Base-by-base conservation (phyloP, 2,888 invertebrate genomes). In the Drosophila sordidula region DNA sequence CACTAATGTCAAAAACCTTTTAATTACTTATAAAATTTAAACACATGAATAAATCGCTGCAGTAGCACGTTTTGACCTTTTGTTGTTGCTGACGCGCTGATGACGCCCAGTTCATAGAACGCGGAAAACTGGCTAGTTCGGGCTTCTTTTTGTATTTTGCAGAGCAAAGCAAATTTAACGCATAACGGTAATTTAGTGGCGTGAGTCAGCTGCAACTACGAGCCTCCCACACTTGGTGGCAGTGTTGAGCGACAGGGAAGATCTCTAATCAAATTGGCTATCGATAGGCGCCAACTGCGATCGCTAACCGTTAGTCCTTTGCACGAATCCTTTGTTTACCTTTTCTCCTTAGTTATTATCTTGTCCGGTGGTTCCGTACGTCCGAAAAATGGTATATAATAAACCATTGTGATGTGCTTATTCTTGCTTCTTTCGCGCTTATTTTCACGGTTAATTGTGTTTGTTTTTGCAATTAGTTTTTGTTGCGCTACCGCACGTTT, bases 341-440 rank as follows among this genome's bases (percentile, higher is more conserved):
- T 90, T 70, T 90, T 90, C 59, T 90, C 89, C 56, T 79, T 79
- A 63, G 80, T 81, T 49, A 87, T 67, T 74, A 84, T 82, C 88
- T 91, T 92, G 80, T 92, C 92, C 70, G 92, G 92, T 41, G 92
- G 91, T 25, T 91, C 90, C 34, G 88, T 87, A 41, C 65, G 70
- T 14, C 87, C 88, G 78, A 91, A 91, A 52, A 91, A 89, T 52
- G 91, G 88, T 70, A 91, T 92, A 62, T 90, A 88, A 79, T 92
- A 92, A 46, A 92, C 92, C 92, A 92, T 92, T 74, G 64, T 72
- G 47, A 38, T 62, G 26, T 41, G 36, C 47, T 46, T 46, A 32
- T 42, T 18, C 22, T 49, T 25, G 67, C 62, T 65, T 49, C 44
- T 69, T 75, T 68, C 57, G 41, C 62, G 50, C 38, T 62, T 54